Percentiles rank a stretch among this genome's conserved stretches.
Evolutionary conservation across 2,113 vertebrate genomes (phyloP).

Genomic region (Anguilla japonica): DNA sequence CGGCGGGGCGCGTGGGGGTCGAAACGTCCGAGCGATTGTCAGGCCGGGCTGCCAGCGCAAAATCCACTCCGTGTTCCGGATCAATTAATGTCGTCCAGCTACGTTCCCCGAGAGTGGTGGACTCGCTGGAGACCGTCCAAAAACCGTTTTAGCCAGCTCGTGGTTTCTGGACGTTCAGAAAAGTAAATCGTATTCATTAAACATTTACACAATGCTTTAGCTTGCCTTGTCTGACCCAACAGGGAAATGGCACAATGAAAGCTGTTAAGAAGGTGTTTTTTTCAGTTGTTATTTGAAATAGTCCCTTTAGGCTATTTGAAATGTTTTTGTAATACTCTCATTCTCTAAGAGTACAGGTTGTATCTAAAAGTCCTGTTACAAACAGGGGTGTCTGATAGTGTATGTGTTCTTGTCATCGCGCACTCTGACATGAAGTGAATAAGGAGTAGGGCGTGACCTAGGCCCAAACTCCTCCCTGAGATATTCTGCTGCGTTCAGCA

Average conservation of each 20-base stretch:
- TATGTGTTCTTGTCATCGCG: too few species aligned
- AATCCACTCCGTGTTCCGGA: background rate
- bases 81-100: conserved; percentile 1
- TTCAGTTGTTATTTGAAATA: background rate
- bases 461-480: background rate
- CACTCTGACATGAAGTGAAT: background rate
- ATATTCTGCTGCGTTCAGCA: background rate
- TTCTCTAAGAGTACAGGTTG: background rate
- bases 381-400: background rate
- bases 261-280: conserved; percentile 11
- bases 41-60: background rate
- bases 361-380: background rate
- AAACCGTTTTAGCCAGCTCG: conserved; percentile 3
- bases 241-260: background rate
- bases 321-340: background rate
- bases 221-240: background rate
- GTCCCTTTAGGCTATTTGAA: background rate
- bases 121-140: background rate
- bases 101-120: background rate
- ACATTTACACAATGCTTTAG: conserved; percentile 15
- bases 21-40: background rate
- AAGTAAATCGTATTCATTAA: conserved; percentile 12
- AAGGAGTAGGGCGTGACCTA: background rate
- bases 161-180: background rate
- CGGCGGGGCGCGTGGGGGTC: background rate